Percentiles rank a stretch among this genome's conserved stretches.
Evolutionary conservation across 2,888 invertebrate genomes (phyloP).

Genomic region (Lingula anatina): DNA sequence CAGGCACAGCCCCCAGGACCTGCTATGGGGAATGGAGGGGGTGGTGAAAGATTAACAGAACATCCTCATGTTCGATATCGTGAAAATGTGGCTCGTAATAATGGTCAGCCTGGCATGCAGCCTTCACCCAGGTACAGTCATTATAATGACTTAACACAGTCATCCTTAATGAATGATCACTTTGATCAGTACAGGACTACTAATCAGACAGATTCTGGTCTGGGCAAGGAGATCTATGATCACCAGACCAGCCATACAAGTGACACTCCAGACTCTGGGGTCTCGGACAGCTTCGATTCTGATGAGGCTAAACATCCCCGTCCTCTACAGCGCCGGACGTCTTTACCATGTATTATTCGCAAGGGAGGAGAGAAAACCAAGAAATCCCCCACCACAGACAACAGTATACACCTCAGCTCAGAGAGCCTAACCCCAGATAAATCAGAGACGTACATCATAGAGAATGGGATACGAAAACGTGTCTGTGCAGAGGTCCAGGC

Average conservation of each 20-base stretch:
- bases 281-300: conserved; percentile 32
- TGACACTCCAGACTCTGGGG: conserved; percentile 43
- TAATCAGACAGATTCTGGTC: conserved; percentile 36
- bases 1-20: neutral
- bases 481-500: conserved; percentile 35
- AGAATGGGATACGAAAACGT: conserved; percentile 49
- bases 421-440: conserved; percentile 32
- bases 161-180: conserved; percentile 47
- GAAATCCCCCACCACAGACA: conserved; percentile 12
- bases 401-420: conserved; percentile 20
- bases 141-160: conserved; percentile 44
- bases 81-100: neutral
- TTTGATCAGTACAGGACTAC: conserved; percentile 48
- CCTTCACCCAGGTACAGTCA: conserved; percentile 12
- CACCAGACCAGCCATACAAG: conserved; percentile 13
- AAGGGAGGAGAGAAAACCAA: conserved; percentile 13
- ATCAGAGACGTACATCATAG: conserved; percentile 46
- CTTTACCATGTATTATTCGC: conserved; percentile 45
- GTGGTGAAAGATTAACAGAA: neutral
- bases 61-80: neutral
- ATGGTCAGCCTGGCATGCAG: neutral
- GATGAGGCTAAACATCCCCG: conserved; percentile 27
- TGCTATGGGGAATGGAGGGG: neutral
- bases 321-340: conserved; percentile 37
- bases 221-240: conserved; percentile 15